Base-by-base conservation (phyloP, 64 coral and sea anemone species). In the Dendronephthya gigantea region DNA sequence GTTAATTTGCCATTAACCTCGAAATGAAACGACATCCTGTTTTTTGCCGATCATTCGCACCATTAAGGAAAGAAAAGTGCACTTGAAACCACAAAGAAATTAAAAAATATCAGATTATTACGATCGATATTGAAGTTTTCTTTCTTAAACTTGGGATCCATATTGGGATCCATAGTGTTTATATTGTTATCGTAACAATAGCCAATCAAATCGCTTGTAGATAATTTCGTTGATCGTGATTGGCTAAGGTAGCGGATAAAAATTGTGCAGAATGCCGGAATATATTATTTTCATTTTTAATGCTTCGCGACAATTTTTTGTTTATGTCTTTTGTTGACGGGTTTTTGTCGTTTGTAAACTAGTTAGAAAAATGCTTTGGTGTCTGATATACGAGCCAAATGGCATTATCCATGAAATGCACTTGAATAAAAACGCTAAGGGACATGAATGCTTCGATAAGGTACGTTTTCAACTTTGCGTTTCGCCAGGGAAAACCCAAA, bases 401-500 rank as follows among this genome's bases (percentile, higher is more conserved):
- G 95, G 95, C 22, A 93, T 98, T 51, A 98, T 98, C 69, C 95
- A 98, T 81, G 95, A 98, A 86, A 93, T 98, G 86, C 83, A 93
- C 66, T 84, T 98, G 19, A 65, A 92, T 34, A 93, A 92, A 85
- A 92, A 93, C 70, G 90, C 95, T 0, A 84, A 90, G 68, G 95
- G 95, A 48, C 92, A 98, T 66, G 95, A 98, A 74, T 98, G 95
- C 87, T 98, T 98, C 74, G 92, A 98, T 83, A 93, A 98, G 90
- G 95, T 93, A 89, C 83, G 12, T 45, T 25, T 87, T 85, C 51
- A 88, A 50, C 35, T 51, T 41, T 38, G 76, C 23, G n/a, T 38
- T 92, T 92, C 49, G 48, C 48, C 39, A 82, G 76, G 47, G 82
- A 33, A 84, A 34, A 35, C 65, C 84, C 38, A 43, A 36, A 55